Evolutionary conservation across 1,140 invertebrate species (phyloP).

Genomic region (Mya arenaria): DNA sequence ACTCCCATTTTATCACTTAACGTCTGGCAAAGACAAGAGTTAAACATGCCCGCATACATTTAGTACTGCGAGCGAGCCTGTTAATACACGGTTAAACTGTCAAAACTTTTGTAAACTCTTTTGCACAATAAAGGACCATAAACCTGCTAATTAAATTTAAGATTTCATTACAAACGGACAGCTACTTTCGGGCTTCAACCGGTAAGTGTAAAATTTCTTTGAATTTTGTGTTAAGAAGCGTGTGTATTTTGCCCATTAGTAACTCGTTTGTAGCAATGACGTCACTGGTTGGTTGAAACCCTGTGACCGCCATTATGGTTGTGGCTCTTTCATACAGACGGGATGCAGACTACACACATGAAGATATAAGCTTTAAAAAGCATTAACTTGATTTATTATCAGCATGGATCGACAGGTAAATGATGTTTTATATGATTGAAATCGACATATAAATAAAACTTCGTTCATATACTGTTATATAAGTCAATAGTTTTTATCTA

Average conservation of each 20-base stretch:
- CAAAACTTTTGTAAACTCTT: no score
- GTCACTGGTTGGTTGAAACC: neutral
- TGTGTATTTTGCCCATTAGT: neutral
- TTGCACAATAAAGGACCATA: no score
- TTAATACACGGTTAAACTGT: no score
- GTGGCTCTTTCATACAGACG: conserved; percentile 41
- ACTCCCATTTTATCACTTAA: conserved; percentile 35
- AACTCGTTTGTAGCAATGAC: neutral
- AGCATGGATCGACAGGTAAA: conserved; percentile 48
- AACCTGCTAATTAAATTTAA: no score
- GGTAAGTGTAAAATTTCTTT: neutral
- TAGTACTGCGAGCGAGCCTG: no score
- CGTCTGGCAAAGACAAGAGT: conserved; percentile 40
- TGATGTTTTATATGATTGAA: neutral
- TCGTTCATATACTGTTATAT: no score
- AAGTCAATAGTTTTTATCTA: no score
- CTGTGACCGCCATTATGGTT: conserved; percentile 54
- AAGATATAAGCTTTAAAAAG: neutral
- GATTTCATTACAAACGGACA: no score
- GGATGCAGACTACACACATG: neutral
- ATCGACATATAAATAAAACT: no score
- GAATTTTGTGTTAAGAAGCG: neutral
- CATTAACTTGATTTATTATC: neutral
- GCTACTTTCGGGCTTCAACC: neutral
- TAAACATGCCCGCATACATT: conserved; percentile 26